Percentiles rank a stretch among this genome's conserved stretches.
phyloP scores from a whole-genome alignment of 1,140 invertebrate species.

The Homalodisca vitripennis region DNA sequence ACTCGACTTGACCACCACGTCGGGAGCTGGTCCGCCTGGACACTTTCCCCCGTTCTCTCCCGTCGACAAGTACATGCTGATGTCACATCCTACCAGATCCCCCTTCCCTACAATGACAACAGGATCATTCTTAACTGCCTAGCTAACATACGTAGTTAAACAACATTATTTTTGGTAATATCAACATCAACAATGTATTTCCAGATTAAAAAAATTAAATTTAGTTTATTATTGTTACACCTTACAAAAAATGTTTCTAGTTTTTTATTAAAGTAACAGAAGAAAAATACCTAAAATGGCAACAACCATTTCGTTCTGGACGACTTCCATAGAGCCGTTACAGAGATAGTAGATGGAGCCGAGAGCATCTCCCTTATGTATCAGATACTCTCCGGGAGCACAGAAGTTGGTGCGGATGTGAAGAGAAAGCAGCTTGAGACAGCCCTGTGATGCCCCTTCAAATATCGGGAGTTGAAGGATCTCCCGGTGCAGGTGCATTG shows the following conservation, averaged over 20 bases:
- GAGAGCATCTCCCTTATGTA: conserved; percentile 95
- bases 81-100: conserved; percentile 93
- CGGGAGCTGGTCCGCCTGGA: conserved; percentile 51
- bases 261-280: too few relatives aligned
- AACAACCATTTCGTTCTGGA: conserved; percentile 97
- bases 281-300: conserved; percentile 88
- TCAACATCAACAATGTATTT: too few relatives aligned
- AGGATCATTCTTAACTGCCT: too few relatives aligned
- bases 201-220: too few relatives aligned
- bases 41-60: conserved; percentile 53
- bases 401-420: conserved; percentile 92
- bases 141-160: too few relatives aligned
- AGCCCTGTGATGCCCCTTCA: conserved; percentile 87
- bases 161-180: too few relatives aligned
- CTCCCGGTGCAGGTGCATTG: conserved; percentile 92
- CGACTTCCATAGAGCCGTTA: conserved; percentile 98
- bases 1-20: conserved; percentile 87
- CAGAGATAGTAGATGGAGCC: conserved; percentile 95
- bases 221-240: too few relatives aligned
- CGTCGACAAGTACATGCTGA: conserved; percentile 71
- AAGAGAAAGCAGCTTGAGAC: conserved; percentile 84
- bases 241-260: too few relatives aligned
- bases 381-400: conserved; percentile 94
- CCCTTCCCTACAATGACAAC: conserved; percentile 75
- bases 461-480: conserved; percentile 94